phyloP scores from a whole-genome alignment of 1,140 invertebrate genomes.

The Apolygus lucorum region DNA sequence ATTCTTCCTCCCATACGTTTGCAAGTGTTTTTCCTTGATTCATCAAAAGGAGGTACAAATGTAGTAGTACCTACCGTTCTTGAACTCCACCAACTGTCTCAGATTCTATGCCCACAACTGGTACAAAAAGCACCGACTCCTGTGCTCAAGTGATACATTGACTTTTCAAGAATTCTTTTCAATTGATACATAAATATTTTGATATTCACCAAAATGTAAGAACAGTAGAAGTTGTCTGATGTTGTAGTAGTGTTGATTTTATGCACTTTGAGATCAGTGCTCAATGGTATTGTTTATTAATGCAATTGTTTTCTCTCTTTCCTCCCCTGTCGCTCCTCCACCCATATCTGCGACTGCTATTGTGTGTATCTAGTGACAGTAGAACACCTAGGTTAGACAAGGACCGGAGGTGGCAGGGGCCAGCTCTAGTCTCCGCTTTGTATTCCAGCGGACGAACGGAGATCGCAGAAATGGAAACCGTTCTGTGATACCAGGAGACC shows the following conservation, averaged over 20 bases:
- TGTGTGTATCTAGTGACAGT: conserved; percentile 9
- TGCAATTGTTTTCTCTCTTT: background rate
- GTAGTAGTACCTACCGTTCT: too few relatives aligned
- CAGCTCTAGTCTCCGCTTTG: conserved; percentile 12
- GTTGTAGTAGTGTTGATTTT: background rate
- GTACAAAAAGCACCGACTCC: too few relatives aligned
- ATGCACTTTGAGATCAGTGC: background rate
- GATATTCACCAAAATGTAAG: background rate
- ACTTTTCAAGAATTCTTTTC: too few relatives aligned
- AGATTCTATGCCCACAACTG: too few relatives aligned
- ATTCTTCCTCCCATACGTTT: too few relatives aligned
- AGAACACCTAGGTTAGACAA: conserved; percentile 12
- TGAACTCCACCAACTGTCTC: too few relatives aligned
- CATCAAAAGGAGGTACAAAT: too few relatives aligned
- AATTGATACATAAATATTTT: too few relatives aligned
- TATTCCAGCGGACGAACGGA: conserved; percentile 52
- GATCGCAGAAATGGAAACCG: conserved; percentile 79
- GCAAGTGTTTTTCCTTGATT: too few relatives aligned
- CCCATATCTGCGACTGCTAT: background rate
- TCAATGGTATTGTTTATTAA: background rate
- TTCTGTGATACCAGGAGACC: conserved; percentile 56
- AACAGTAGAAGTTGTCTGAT: background rate
- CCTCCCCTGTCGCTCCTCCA: background rate
- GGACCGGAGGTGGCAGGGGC: background rate
- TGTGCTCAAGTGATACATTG: too few relatives aligned